These are phyloP conservation scores for Platycheirus rosarum DNA, from an alignment of 2,888 invertebrate species.

Conservation along the genomic window DNA sequence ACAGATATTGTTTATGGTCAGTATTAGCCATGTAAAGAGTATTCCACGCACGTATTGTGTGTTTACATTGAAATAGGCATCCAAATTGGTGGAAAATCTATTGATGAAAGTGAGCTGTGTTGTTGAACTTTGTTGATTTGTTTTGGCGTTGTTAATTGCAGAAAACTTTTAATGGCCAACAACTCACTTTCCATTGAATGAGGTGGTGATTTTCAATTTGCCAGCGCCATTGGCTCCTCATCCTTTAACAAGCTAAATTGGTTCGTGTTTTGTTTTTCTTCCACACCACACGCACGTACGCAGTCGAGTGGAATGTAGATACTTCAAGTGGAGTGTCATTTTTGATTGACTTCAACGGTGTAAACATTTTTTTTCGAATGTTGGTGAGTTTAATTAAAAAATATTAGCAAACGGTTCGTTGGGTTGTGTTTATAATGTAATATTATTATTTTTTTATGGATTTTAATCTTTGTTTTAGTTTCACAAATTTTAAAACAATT, in stretches of 20 bases:
- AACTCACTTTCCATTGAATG: slow-evolving; percentile 27
- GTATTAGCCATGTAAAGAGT: not conserved
- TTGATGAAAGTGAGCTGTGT: slow-evolving; percentile 38
- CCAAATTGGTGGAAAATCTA: slow-evolving; percentile 8
- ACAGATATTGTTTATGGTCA: slow-evolving; percentile 23
- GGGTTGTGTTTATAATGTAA: too few species aligned
- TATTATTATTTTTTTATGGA: too few species aligned
- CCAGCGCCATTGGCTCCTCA: too few species aligned
- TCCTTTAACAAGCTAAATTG: slow-evolving; percentile 33
- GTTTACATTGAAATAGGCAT: slow-evolving; percentile 28
- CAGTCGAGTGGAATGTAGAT: slow-evolving; percentile 29
- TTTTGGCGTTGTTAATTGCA: slow-evolving; percentile 8
- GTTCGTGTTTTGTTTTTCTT: slow-evolving; percentile 9
- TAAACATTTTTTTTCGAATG: too few species aligned
- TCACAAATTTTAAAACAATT: too few species aligned
- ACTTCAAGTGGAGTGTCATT: slow-evolving; percentile 45
- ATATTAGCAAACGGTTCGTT: too few species aligned
- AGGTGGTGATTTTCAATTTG: not conserved
- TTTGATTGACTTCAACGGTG: not conserved
- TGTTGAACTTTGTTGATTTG: slow-evolving; percentile 33
- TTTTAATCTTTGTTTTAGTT: too few species aligned
- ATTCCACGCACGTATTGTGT: slow-evolving; percentile 30
- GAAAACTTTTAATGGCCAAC: slow-evolving; percentile 8
- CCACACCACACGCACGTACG: slow-evolving; percentile 46
- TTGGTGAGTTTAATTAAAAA: too few species aligned